Conservation (phyloP, 2,113 vertebrate genomes). For the Chloropsis cyanopogon region DNA sequence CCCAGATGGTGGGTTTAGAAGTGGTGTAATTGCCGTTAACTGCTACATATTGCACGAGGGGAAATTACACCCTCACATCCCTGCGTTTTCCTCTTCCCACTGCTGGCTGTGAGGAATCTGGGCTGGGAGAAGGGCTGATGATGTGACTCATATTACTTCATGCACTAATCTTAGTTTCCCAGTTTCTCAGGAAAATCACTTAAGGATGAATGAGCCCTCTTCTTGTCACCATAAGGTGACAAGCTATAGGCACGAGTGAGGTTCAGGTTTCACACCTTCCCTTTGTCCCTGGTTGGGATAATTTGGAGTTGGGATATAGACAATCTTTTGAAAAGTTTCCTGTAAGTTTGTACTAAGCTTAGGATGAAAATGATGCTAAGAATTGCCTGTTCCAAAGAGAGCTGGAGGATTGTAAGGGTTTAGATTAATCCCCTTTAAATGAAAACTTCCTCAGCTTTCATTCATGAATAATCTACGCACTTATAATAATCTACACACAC, state of each 20-base stretch:
- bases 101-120: neutral
- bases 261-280: neutral
- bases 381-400: constrained; percentile 25
- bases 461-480: constrained; percentile 17
- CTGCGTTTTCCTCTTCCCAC: neutral
- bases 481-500: constrained; percentile 4
- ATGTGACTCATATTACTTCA: neutral
- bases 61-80: neutral
- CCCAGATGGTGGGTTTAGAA: neutral
- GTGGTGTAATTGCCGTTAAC: neutral
- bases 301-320: neutral
- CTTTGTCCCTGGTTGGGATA: neutral
- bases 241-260: neutral
- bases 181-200: neutral
- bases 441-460: constrained; percentile 55
- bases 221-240: neutral
- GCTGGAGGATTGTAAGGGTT: constrained; percentile 7
- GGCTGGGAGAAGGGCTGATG: neutral
- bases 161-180: neutral
- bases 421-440: constrained; percentile 66
- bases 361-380: neutral
- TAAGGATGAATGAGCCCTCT: neutral
- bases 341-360: neutral
- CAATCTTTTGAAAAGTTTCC: neutral
- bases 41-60: neutral